Base-by-base conservation (phyloP, 2,888 invertebrate genomes). In the Lacanobia wlatinum region DNA sequence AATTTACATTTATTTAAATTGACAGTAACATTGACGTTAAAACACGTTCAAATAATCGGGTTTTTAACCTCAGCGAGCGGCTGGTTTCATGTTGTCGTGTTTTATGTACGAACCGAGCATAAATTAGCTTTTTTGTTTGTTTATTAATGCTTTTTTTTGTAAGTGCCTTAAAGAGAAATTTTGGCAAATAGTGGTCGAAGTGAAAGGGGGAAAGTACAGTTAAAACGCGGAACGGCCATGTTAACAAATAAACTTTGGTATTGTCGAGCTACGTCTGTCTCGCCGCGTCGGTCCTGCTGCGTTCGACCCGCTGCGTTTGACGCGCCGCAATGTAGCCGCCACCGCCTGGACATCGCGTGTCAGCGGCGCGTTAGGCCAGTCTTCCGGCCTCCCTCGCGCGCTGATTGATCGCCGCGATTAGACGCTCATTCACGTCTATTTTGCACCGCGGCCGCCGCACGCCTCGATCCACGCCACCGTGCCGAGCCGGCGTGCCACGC, bases 361-460 rank as follows among this genome's bases (percentile, higher is more conserved):
- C 28, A 14, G 62, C 60, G 62, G 76, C 85, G 81, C 85, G 83
- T 84, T 86, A 86, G 72, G 64, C 65, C 68, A 38, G 56, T 66
- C 69, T 73, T 85, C 86, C 87, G 86, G 76, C 61, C 66, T 59
- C 66, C 55, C 66, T 64, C 76, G 68, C 76, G 73, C 72, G 73
- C 78, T 79, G 76, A 79, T 77, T 62, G 73, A 73, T 77, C 82
- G 78, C 61, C 18, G 59, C 76, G 80, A 80, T 82, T 78, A 75
- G 40, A 40, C 70, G 70, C 64, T 82, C 84, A 81, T 83, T 85
- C 84, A 81, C 80, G 88, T 87, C 87, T 82, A 82, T 85, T 86
- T 88, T 76, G 62, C 56, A 18, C 67, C 67, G 34, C 50, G 58
- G 56, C 52, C 65, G 14, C 34, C 65, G 2, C 65, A 79, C 48